Conservation (phyloP, 2,888 invertebrate species). For the Endotricha flammealis region DNA sequence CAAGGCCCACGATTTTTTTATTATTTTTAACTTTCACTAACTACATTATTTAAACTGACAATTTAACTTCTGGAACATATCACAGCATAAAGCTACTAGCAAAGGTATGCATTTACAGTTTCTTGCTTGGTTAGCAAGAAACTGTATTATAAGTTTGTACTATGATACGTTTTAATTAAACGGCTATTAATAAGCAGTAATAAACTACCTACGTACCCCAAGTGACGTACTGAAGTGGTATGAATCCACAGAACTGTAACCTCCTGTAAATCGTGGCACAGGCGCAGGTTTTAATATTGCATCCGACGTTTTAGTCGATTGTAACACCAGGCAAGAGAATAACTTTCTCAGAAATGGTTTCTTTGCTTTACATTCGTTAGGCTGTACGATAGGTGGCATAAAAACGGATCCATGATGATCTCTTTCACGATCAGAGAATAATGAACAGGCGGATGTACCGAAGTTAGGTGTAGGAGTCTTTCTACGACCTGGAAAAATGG, state of each 20-base stretch:
- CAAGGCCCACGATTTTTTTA: no score
- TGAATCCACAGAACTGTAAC: constrained; percentile 53
- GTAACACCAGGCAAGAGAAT: constrained; percentile 58
- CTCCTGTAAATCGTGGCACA: constrained; percentile 9
- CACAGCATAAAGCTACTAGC: no score
- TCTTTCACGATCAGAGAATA: constrained; percentile 33
- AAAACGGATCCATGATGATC: constrained; percentile 21
- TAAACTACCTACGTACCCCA: constrained; percentile 55
- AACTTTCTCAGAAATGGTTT: constrained; percentile 54
- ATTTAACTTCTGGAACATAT: no score
- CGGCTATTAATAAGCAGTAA: no score
- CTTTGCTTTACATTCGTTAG: constrained; percentile 33
- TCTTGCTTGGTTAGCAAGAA: no score
- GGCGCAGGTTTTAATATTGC: no score
- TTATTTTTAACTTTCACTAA: no score
- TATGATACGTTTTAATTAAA: no score
- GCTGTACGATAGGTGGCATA: constrained; percentile 20
- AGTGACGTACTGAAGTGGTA: constrained; percentile 59
- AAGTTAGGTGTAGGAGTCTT: constrained; percentile 54
- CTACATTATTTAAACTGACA: no score
- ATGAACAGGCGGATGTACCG: constrained; percentile 50
- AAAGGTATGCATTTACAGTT: no score
- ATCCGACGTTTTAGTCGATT: constrained; percentile 37
- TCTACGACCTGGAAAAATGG: constrained; percentile 37
- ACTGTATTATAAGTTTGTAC: no score